Base-by-base conservation (phyloP, 2,113 vertebrate species). In the Eolophus roseicapilla region DNA sequence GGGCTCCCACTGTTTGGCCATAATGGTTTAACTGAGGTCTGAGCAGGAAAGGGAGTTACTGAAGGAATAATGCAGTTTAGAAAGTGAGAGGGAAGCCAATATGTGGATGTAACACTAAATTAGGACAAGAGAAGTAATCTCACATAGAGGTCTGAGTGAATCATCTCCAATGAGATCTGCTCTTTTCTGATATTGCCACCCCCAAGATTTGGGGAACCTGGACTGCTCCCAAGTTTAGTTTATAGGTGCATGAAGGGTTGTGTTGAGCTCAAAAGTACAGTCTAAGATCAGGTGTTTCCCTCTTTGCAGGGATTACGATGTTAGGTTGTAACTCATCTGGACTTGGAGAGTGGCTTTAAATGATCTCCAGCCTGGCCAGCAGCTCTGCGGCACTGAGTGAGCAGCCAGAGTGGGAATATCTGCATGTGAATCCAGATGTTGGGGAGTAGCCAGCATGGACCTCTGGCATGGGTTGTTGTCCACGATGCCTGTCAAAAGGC, bases 371-470 rank as follows among this genome's bases (percentile, higher is more conserved):
- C 15, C 24, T 55, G 59, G 37, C 39, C 43, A 44, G 35, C 67
- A 27, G 37, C 17, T 5, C 28, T 33, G 27, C 0, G 4, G 19
- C 62, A 3, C 86, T 52, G 41, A 37, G 13, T 0, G 3, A 49
- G 29, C 55, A 44, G 81, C 44, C 41, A 27, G 11, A 43, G 44
- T 13, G 49, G 37, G 50, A 67, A 24, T 27, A 28, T 75, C 69
- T 50, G 41, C 6, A 16, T 0, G 0, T 1, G 7, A 39, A 33
- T 23, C 39, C 3, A 5, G 20, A 3, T 8, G n/a, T 13, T 3
- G 18, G 6, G 9, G 17, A 11, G 33, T 25, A 27, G 65, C 65
- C 73, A 33, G 3, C 7, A 1, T 5, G 47, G 43, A 78, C 33
- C 44, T 84, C 46, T 60, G 60, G 21, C 25, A 6, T 0, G 13